phyloP scores from a whole-genome alignment of 2,888 invertebrate genomes.

The Meandrusa payeni region DNA sequence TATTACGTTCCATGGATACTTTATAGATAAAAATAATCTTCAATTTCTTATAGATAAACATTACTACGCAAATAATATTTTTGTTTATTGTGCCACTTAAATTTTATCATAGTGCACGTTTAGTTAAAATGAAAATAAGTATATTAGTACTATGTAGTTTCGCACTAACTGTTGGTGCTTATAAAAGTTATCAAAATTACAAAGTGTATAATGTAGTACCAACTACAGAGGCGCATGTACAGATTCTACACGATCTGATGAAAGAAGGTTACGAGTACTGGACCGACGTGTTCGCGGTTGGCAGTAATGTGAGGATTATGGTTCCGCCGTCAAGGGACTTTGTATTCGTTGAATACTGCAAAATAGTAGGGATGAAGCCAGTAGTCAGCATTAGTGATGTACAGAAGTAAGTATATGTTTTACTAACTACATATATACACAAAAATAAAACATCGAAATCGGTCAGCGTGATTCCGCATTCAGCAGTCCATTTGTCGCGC shows the following conservation, averaged over 20 bases:
- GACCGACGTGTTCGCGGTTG: constrained; percentile 47
- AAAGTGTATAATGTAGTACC: constrained; percentile 78
- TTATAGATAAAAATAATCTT: constrained; percentile 16
- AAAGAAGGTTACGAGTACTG: constrained; percentile 51
- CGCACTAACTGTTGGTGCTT: constrained; percentile 29
- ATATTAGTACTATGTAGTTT: constrained; percentile 27
- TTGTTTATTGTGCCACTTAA: constrained; percentile 20
- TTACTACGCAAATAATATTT: constrained; percentile 12
- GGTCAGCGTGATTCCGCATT: too few relatives aligned
- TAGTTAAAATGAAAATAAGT: constrained; percentile 27
- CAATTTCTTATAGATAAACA: constrained; percentile 10
- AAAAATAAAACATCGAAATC: too few relatives aligned
- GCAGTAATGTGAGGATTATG: constrained; percentile 48
- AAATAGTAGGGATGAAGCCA: constrained; percentile 35
- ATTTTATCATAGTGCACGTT: constrained; percentile 10
- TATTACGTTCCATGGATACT: constrained; percentile 2
- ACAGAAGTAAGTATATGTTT: constrained; percentile 49
- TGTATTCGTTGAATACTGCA: constrained; percentile 37
- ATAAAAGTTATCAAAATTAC: constrained; percentile 73
- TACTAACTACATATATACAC: too few relatives aligned
- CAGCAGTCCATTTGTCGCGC: too few relatives aligned
- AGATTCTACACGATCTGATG: constrained; percentile 64
- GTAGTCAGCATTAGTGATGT: constrained; percentile 42
- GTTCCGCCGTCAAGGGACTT: constrained; percentile 39
- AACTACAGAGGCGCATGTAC: constrained; percentile 57